Percentiles rank a stretch among this genome's conserved stretches.
phyloP scores from a whole-genome alignment of 2,797 vertebrate genomes.

The Melanotaenia nigrans region DNA sequence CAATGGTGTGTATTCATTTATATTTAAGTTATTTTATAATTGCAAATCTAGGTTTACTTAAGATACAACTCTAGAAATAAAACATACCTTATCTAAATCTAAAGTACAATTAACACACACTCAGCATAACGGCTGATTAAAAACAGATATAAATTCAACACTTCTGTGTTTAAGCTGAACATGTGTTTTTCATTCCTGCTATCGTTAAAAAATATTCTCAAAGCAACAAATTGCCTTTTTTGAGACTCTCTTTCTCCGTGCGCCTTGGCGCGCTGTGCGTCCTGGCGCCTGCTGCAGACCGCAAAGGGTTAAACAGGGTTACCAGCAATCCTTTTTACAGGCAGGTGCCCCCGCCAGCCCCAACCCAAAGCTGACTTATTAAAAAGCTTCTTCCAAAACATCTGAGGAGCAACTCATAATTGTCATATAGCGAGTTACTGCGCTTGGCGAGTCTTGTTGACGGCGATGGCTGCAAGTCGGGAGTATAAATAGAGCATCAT shows the following conservation, averaged over 20 bases:
- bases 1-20: no score
- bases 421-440: slow-evolving; percentile 84
- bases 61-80: background rate
- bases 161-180: background rate
- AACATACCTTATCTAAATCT: background rate
- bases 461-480: slow-evolving; percentile 61
- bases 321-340: slow-evolving; percentile 88
- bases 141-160: background rate
- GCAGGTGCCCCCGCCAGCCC: slow-evolving; percentile 92
- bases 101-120: background rate
- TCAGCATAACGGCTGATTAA: background rate
- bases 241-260: slow-evolving; percentile 6
- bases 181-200: slow-evolving; percentile 12
- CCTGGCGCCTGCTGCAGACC: slow-evolving; percentile 55
- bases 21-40: no score
- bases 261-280: slow-evolving; percentile 53
- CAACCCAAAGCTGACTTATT: slow-evolving; percentile 81
- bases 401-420: slow-evolving; percentile 86
- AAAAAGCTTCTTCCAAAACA: slow-evolving; percentile 80
- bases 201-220: slow-evolving; percentile 6
- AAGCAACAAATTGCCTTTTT: slow-evolving; percentile 7
- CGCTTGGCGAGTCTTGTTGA: slow-evolving; percentile 78
- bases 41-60: background rate
- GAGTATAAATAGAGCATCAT: slow-evolving; percentile 85
- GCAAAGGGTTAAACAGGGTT: slow-evolving; percentile 91